Conservation (phyloP, 2,797 vertebrate genomes). For the Parauchenoglanis ngamensis region DNA sequence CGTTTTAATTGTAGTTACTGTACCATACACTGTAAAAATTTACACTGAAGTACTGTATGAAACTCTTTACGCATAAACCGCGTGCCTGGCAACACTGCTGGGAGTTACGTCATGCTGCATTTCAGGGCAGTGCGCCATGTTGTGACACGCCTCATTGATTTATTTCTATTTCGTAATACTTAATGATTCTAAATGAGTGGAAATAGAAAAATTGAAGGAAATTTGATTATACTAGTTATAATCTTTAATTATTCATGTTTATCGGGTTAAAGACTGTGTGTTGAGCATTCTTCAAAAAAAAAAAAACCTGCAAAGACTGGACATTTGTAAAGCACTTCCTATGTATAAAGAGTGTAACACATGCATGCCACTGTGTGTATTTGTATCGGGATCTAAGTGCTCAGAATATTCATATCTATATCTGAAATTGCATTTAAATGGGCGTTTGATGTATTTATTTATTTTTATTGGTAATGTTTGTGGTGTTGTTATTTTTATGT, state of each 20-base stretch:
- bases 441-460: neutral
- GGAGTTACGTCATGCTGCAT: neutral
- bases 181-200: neutral
- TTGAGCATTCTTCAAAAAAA: neutral
- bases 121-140: constrained; percentile 1
- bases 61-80: neutral
- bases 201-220: neutral
- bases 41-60: neutral
- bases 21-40: neutral
- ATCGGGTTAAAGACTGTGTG: neutral
- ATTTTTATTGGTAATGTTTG: neutral
- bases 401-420: neutral
- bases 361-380: neutral
- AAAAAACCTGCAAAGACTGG: neutral
- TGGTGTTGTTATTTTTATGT: neutral
- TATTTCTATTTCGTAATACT: no score
- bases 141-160: neutral
- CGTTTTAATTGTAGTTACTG: neutral
- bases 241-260: neutral
- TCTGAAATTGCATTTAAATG: neutral
- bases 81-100: neutral
- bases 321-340: neutral
- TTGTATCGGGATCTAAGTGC: neutral
- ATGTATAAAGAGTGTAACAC: neutral
- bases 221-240: neutral